Base-by-base conservation (phyloP, 2,797 vertebrate species). In the Lagothrix lagotricha region DNA sequence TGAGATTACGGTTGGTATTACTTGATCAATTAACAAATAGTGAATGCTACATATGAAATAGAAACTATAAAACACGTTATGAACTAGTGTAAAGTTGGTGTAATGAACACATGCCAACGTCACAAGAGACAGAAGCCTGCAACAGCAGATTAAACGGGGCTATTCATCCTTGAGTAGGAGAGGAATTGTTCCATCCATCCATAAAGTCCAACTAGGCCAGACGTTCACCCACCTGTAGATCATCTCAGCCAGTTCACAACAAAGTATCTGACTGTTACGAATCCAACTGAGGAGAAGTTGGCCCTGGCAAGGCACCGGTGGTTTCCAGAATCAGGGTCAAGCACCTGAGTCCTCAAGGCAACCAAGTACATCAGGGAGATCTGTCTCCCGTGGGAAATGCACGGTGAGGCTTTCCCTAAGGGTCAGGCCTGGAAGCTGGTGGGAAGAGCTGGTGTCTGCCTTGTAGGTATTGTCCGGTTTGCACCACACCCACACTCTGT, bases 271-370 rank as follows among this genome's bases (percentile, higher is more conserved):
- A 33, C 33, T 2, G 58, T 76, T n/a, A 52, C 26, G 15, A 92
- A 92, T 89, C 61, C 73, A 44, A 52, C 76, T 76, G 36, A 41
- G 46, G 46, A 46, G 76, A 70, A 80, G 36, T 33, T 76, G 33
- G 48, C 85, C 33, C 48, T 81, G 52, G 72, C 30, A 26, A 94
- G 33, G 82, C 58, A 50, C 72, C 46, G 50, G 64, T 64, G 39
- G 36, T 67, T 85, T 61, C 44, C 39, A 58, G 80, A 94, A 89
- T 64, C 48, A 33, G 41, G 30, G 41, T 48, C 80, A 90, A 77
- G 30, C 46, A 52, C 67, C 80, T 90, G 48, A 82, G 81, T 92
- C 92, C 26, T 64, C 85, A 86, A 82, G 93, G 85, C 64, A 97
- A 94, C 67, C 48, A 75, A 86, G 19, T 67, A n/a, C 52, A 14